Conservation (phyloP, 2,113 vertebrate genomes). For the Salvelinus sp. region DNA sequence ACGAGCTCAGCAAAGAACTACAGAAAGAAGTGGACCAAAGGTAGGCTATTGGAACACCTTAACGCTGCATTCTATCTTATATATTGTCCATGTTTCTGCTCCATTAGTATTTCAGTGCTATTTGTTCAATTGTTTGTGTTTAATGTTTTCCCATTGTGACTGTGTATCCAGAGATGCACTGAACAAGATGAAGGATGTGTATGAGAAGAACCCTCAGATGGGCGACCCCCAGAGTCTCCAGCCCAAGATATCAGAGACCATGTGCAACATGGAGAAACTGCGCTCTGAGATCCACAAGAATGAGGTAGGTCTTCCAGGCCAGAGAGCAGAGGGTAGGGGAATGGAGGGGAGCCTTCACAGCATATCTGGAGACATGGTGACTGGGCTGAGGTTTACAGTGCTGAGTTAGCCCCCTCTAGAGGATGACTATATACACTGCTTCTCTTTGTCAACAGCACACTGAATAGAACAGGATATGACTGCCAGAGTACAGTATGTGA, state of each 20-base stretch:
- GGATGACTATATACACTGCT: neutral
- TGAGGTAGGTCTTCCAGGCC: conserved; percentile 78
- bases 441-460: neutral
- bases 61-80: neutral
- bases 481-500: neutral
- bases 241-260: conserved; percentile 95
- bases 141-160: neutral
- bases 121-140: too few species aligned
- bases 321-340: neutral
- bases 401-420: neutral
- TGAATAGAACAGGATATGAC: neutral
- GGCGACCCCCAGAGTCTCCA: conserved; percentile 93
- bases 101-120: too few species aligned
- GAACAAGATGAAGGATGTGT: conserved; percentile 99
- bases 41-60: neutral
- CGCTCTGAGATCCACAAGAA: conserved; percentile 97
- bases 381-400: neutral
- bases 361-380: neutral
- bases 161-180: conserved; percentile 85
- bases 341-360: neutral
- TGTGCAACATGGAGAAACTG: conserved; percentile 93
- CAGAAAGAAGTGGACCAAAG: conserved; percentile 86
- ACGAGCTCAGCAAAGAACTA: conserved; percentile 92
- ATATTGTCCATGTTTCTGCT: too few species aligned
- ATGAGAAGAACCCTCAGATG: conserved; percentile 98